Evolutionary conservation across 2,113 vertebrate genomes (phyloP).

Genomic region (Parus major): DNA sequence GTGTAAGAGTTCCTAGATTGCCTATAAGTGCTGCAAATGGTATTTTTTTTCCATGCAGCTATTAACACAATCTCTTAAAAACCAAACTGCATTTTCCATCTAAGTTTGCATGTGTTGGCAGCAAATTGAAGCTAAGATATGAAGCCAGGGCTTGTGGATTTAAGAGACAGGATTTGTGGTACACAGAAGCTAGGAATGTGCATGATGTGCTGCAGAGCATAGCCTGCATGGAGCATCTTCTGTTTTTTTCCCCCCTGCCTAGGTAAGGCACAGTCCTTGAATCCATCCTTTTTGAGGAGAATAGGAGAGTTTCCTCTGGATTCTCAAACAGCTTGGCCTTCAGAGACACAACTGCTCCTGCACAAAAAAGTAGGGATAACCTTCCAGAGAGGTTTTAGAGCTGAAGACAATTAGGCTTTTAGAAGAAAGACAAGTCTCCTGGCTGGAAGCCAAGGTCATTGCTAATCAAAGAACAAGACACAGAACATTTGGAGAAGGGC

Average conservation of each 20-base stretch:
- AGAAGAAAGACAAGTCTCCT: neutral
- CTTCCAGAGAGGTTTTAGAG: neutral
- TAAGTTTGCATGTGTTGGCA: rapidly evolving
- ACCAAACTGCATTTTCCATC: neutral
- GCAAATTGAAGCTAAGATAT: neutral
- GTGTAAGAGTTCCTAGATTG: neutral
- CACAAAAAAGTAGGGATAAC: neutral
- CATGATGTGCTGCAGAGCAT: rapidly evolving
- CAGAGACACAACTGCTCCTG: neutral
- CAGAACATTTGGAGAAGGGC: rapidly evolving
- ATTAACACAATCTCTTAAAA: neutral
- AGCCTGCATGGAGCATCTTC: neutral
- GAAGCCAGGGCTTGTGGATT: neutral
- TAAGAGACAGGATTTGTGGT: neutral
- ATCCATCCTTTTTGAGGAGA: neutral
- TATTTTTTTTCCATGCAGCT: neutral
- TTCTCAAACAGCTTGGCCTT: neutral
- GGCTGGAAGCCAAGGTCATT: neutral
- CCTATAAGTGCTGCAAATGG: neutral
- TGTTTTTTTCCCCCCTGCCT: neutral
- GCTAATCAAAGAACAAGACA: rapidly evolving
- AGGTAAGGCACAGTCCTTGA: neutral
- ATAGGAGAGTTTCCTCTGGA: neutral
- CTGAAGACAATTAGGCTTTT: neutral
- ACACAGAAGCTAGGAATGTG: rapidly evolving